A percentile compares a stretch with the other conserved stretches of the same genome.
phyloP scores from a whole-genome alignment of 2,797 vertebrate genomes.

The Darevskia mixta region DNA sequence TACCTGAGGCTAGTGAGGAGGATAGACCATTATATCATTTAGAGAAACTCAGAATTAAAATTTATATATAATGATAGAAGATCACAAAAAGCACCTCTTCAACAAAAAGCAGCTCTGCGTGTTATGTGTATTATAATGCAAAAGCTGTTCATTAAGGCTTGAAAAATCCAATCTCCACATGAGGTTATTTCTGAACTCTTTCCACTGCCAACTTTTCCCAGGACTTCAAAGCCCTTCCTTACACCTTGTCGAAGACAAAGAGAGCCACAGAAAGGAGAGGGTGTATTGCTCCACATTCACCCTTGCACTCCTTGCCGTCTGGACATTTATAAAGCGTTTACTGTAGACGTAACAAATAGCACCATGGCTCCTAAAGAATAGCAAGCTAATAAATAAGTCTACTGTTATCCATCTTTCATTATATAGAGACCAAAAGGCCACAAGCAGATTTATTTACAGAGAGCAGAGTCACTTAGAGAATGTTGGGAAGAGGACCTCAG shows the following conservation, averaged over 20 bases:
- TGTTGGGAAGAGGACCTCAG: background rate
- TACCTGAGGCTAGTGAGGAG: background rate
- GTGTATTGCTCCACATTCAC: constrained; percentile 31
- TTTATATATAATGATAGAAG: constrained; percentile 8
- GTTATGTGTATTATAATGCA: constrained; percentile 40
- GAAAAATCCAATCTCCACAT: constrained; percentile 49
- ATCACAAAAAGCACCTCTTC: constrained; percentile 40
- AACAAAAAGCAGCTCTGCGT: constrained; percentile 30
- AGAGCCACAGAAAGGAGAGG: constrained; percentile 42
- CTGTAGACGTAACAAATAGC: constrained; percentile 41
- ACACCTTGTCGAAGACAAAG: constrained; percentile 46
- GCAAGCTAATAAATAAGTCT: constrained; percentile 53
- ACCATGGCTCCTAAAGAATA: constrained; percentile 43
- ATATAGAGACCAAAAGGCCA: constrained; percentile 38
- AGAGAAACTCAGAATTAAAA: background rate
- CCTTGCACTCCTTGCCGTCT: constrained; percentile 44
- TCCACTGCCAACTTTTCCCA: constrained; percentile 56
- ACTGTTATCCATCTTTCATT: constrained; percentile 39
- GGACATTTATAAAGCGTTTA: constrained; percentile 56
- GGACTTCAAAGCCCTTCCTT: constrained; percentile 57
- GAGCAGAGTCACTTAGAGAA: constrained; percentile 6
- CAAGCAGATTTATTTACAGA: constrained; percentile 40
- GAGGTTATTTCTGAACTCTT: constrained; percentile 52
- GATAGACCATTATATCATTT: background rate
- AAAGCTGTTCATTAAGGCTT: constrained; percentile 57